phyloP scores from a whole-genome alignment of 2,113 vertebrate species.

The Dermatemys mawii region DNA sequence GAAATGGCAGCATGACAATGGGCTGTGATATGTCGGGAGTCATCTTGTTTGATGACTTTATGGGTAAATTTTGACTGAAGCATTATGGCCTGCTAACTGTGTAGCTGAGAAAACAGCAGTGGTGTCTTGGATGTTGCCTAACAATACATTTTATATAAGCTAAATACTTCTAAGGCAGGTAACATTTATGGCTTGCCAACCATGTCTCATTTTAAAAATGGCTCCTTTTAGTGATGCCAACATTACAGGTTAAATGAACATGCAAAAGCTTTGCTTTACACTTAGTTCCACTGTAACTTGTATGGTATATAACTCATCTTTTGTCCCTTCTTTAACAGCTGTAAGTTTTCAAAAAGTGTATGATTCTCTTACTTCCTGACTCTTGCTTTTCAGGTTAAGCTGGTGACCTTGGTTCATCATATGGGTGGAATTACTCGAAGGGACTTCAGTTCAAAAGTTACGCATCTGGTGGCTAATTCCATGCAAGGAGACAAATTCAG shows the following conservation, averaged over 20 bases:
- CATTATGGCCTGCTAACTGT: not conserved
- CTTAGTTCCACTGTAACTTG: not conserved
- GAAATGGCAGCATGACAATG: not conserved
- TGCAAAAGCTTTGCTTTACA: not conserved
- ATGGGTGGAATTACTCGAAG: conserved; percentile 97
- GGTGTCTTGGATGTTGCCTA: not conserved
- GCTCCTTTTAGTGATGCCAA: not conserved
- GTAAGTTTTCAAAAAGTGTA: not conserved
- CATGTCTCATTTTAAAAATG: not conserved
- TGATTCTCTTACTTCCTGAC: not conserved
- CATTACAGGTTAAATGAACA: not conserved
- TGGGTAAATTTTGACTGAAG: not conserved
- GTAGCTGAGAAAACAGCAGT: not conserved
- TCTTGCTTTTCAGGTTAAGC: conserved; percentile 84
- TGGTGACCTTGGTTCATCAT: conserved; percentile 96
- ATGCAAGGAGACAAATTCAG: conserved; percentile 97
- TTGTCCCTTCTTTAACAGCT: rapidly evolving
- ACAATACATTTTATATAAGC: not conserved
- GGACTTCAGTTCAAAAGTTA: conserved; percentile 96
- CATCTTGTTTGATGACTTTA: not conserved
- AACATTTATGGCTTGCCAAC: too few species aligned
- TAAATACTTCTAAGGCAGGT: too few species aligned
- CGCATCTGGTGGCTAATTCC: conserved; percentile 93
- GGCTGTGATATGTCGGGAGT: not conserved
- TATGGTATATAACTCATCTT: not conserved